These are phyloP conservation scores for Odontocolon sp. DNA, from an alignment of 2,888 invertebrate genomes.

Conservation along the genomic window DNA sequence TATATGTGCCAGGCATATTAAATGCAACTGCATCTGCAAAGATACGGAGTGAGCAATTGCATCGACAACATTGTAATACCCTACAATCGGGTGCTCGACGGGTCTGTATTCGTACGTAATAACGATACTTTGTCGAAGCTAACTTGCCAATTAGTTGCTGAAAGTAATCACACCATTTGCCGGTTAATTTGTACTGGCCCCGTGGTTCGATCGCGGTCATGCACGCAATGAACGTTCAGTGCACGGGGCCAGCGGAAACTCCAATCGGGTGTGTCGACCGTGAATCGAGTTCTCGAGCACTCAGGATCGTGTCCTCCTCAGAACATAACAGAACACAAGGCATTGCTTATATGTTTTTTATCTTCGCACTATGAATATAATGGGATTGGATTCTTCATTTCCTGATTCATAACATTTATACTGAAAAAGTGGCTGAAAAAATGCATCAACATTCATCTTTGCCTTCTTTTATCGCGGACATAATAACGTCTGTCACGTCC, in stretches of 20 bases:
- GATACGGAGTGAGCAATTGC: constrained; percentile 49
- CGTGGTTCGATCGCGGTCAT: constrained; percentile 14
- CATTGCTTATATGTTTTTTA: too few relatives aligned
- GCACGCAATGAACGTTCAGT: constrained; percentile 25
- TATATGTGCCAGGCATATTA: neutral
- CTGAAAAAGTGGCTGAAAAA: neutral
- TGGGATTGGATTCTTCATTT: neutral
- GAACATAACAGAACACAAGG: too few relatives aligned
- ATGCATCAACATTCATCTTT: neutral
- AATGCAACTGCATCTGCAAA: constrained; percentile 26
- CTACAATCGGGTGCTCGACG: constrained; percentile 36
- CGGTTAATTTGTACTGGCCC: constrained; percentile 33
- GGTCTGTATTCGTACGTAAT: constrained; percentile 26
- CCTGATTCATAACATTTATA: too few relatives aligned
- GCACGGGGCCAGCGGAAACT: constrained; percentile 35
- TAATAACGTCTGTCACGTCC: neutral
- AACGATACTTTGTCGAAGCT: constrained; percentile 50
- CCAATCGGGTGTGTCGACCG: constrained; percentile 44
- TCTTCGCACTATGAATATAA: neutral
- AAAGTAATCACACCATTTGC: constrained; percentile 52
- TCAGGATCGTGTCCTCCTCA: too few relatives aligned
- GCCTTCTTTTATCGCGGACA: neutral
- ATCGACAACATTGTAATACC: constrained; percentile 52
- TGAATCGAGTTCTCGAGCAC: constrained; percentile 7
- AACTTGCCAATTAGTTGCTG: constrained; percentile 52